Percentiles rank a stretch among this genome's conserved stretches.
Conservation (phyloP, 2,888 invertebrate species). For the Callimorpha dominula region DNA sequence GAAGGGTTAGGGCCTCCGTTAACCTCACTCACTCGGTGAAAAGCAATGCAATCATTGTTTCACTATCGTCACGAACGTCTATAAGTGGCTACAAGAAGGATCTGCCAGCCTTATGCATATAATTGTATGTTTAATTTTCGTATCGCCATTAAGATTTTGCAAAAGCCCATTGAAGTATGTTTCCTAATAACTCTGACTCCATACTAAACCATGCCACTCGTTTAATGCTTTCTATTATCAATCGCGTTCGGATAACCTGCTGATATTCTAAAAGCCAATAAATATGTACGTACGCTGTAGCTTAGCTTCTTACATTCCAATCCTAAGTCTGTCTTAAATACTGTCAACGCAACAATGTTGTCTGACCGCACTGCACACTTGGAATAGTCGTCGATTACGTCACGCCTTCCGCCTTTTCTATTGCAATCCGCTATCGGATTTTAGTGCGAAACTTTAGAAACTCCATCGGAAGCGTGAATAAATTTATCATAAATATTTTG, state of each 20-base stretch:
- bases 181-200: neutral
- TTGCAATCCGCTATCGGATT: conserved; percentile 6
- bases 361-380: neutral
- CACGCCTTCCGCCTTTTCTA: conserved; percentile 9
- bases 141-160: neutral
- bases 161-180: no score
- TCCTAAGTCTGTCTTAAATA: conserved; percentile 1
- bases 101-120: neutral
- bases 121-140: neutral
- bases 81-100: neutral
- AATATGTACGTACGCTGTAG: neutral
- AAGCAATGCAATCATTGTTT: no score
- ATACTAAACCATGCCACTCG: neutral
- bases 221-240: neutral
- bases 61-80: no score
- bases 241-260: neutral
- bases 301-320: conserved; percentile 3
- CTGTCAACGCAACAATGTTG: conserved; percentile 6
- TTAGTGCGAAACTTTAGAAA: conserved; percentile 18
- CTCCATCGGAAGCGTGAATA: conserved; percentile 14
- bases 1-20: no score
- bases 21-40: no score
- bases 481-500: conserved; percentile 10
- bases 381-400: conserved; percentile 5
- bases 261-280: neutral